Percentiles rank a stretch among this genome's conserved stretches.
These are phyloP conservation scores for Grapholita molesta DNA, from an alignment of 1,140 invertebrate genomes.

Conservation along the genomic window DNA sequence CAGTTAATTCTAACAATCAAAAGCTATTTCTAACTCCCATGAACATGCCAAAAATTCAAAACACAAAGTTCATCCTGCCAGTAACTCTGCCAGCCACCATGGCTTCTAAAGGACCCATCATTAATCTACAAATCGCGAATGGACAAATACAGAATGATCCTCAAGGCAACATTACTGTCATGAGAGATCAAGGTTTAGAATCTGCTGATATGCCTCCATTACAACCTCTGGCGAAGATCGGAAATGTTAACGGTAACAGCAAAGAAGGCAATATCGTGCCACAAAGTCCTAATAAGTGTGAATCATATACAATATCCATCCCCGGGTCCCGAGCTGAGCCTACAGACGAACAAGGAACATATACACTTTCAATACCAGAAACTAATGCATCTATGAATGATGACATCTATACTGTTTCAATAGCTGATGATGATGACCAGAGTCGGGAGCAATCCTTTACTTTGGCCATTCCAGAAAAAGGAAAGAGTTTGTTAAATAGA, in stretches of 20 bases:
- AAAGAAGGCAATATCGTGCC: slow-evolving; percentile 48
- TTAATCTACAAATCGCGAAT: slow-evolving; percentile 76
- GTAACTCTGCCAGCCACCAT: slow-evolving; percentile 68
- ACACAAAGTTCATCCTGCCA: slow-evolving; percentile 70
- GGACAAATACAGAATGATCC: slow-evolving; percentile 76
- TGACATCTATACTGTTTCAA: slow-evolving; percentile 74
- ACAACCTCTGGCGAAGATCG: slow-evolving; percentile 58
- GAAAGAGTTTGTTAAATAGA: slow-evolving; percentile 69
- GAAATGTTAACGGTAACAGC: slow-evolving; percentile 60
- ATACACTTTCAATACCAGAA: slow-evolving; percentile 73
- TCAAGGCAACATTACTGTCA: slow-evolving; percentile 75
- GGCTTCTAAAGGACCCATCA: slow-evolving; percentile 71
- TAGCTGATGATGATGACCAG: slow-evolving; percentile 65
- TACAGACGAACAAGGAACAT: slow-evolving; percentile 72
- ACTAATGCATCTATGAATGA: slow-evolving; percentile 74
- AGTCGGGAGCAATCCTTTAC: slow-evolving; percentile 66
- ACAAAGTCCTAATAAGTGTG: slow-evolving; percentile 58
- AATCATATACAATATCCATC: slow-evolving; percentile 63
- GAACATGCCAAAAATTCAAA: slow-evolving; percentile 71
- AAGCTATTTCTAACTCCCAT: slow-evolving; percentile 73
- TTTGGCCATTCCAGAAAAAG: slow-evolving; percentile 71
- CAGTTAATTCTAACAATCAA: slow-evolving; percentile 64
- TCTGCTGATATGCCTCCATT: slow-evolving; percentile 64
- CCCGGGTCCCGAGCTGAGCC: slow-evolving; percentile 71
- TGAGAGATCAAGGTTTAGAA: slow-evolving; percentile 57